Evolutionary conservation across 2,888 invertebrate species (phyloP).

Genomic region (Calliopum simillimum): DNA sequence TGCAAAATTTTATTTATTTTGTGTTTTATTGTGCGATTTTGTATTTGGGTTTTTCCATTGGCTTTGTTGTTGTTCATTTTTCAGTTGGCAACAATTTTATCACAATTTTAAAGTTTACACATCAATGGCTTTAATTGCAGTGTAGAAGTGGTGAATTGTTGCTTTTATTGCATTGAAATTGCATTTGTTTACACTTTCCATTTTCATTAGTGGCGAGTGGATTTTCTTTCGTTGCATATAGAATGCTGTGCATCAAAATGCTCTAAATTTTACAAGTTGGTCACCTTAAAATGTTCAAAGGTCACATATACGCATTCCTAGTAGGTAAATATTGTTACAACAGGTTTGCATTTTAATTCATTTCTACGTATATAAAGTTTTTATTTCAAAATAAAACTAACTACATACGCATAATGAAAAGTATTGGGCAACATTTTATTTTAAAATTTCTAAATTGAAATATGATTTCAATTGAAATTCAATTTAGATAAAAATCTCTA

Average conservation of each 20-base stretch:
- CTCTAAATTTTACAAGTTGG: neutral
- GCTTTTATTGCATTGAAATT: neutral
- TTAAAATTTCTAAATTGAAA: slow-evolving; percentile 56
- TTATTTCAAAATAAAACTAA: neutral
- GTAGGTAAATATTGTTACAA: too few relatives aligned
- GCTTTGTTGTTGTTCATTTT: slow-evolving; percentile 18
- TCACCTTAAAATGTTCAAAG: neutral
- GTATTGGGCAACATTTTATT: neutral
- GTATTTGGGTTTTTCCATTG: slow-evolving; percentile 12
- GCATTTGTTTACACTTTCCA: slow-evolving; percentile 1
- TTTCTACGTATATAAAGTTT: neutral
- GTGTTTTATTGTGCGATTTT: neutral
- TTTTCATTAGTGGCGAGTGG: neutral
- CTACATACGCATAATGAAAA: neutral
- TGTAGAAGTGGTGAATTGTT: slow-evolving; percentile 25
- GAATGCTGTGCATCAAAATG: neutral
- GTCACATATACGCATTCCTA: too few relatives aligned
- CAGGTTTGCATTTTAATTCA: too few relatives aligned
- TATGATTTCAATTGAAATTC: slow-evolving; percentile 53
- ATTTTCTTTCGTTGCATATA: neutral
- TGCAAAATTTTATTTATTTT: slow-evolving; percentile 9
- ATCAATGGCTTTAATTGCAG: slow-evolving; percentile 63
- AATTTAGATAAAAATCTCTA: slow-evolving; percentile 43
- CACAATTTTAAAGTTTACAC: slow-evolving; percentile 65
- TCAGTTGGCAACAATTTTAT: slow-evolving; percentile 57